These are phyloP conservation scores for Oplegnathus fasciatus DNA, from an alignment of 2,113 vertebrate species.

Conservation along the genomic window DNA sequence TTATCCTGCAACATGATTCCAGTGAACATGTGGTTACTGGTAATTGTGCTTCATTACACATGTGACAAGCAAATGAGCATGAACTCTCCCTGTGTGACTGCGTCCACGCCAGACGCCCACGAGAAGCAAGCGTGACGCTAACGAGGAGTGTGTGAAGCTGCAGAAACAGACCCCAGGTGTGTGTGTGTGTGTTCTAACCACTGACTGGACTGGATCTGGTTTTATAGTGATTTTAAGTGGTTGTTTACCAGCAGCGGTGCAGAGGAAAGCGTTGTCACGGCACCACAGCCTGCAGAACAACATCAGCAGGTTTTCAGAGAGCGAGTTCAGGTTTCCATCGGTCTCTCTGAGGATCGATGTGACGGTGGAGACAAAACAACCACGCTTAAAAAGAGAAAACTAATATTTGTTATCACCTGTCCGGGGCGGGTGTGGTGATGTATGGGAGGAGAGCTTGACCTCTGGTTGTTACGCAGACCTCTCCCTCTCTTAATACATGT, in stretches of 20 bases:
- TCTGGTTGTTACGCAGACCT: neutral
- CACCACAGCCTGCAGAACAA: neutral
- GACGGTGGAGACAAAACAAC: constrained; percentile 15
- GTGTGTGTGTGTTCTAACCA: constrained; percentile 10
- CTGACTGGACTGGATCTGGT: constrained; percentile 6
- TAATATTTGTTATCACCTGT: neutral
- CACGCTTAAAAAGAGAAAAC: neutral
- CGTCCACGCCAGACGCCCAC: neutral
- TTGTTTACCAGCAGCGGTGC: constrained; percentile 49
- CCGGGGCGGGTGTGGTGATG: neutral
- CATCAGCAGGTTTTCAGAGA: neutral
- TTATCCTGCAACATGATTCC: neutral
- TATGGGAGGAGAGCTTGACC: neutral
- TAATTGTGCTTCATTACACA: constrained; percentile 40
- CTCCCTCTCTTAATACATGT: neutral
- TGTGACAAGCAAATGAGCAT: constrained; percentile 28
- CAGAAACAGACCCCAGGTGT: constrained; percentile 21
- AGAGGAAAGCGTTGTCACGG: constrained; percentile 22
- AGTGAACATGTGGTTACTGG: constrained; percentile 28
- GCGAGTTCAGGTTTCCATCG: constrained; percentile 6
- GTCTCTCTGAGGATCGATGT: constrained; percentile 2
- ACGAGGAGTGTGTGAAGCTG: constrained; percentile 11
- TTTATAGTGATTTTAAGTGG: constrained; percentile 15
- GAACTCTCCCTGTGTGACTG: neutral
- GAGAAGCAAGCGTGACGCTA: neutral